Base-by-base conservation (phyloP, 1,140 invertebrate species). In the Leptinotarsa undecemlineata region DNA sequence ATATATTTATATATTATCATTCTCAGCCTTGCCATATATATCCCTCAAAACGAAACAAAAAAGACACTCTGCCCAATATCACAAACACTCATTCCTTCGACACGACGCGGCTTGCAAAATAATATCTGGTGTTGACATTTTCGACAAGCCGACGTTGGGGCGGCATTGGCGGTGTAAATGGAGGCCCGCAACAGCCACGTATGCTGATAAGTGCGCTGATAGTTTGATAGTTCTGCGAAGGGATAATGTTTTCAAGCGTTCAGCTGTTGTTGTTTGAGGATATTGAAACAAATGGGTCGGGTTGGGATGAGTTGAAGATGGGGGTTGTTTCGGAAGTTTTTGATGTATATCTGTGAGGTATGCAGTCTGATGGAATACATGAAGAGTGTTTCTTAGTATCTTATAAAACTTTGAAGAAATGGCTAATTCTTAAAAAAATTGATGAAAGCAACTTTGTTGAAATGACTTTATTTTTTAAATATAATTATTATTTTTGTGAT, bases 151-250 rank as follows among this genome's bases (percentile, higher is more conserved):
- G 42, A 42, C 42, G 20, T 66, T 15, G 63, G 66, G 42, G 23
- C 33, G 42, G 33, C 66, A 68, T 68, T n/a, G 66, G 23, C 33
- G 23, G 42, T 42, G n/a, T 68, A n/a, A 68, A 68, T n/a, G 33
- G 23, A n/a, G 19, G 51, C 51, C 42, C 66, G 23, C 23, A 26
- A 68, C 17, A 68, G 17, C 63, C 66, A 68, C 66, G 66, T 68
- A 68, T 68, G 66, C 66, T 42, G 66, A 68, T 68, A 68, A 68
- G 66, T 68, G 66, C 33, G 23, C 19, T 42, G 66, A 68, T 68
- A 68, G 66, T 68, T 68, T 68, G 42, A 68, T 68, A 68, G 66
- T 68, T 68, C 19, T 68, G 66, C 42, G 66, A 47, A 26, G 66
- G 23, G 23, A 68, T 68, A 68, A 47, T 47, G 33, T 26, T 68